Base-by-base conservation (phyloP, 2,113 vertebrate species). In the Crotalus helleri region DNA sequence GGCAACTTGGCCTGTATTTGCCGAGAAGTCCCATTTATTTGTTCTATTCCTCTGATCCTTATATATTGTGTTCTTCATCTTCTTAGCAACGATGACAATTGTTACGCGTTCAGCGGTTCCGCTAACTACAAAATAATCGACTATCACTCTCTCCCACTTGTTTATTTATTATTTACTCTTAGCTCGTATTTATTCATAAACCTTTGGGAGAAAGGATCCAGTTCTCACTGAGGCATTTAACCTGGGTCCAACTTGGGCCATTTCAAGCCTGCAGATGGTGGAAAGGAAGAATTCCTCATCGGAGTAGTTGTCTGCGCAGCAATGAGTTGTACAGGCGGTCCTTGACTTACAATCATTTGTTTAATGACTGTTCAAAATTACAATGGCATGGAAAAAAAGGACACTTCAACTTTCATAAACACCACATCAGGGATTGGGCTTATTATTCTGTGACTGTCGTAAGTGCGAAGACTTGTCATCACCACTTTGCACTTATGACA, bases 21-120 rank as follows among this genome's bases (percentile, higher is more conserved):
- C 23, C 94, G 92, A 81, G 49, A 92, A 94, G 85, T 81, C 5
- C 94, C 95, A 94, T 93, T 93, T 89, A 92, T 96, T 94, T 93
- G 93, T 92, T 96, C 93, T 87, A 29, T 19, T 96, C 90, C 92
- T 95, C 8, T 91, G 90, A 21, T 94, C 92, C 57, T 93, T 86
- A 46, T 39, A 39, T 19, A 74, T 85, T 17, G 21, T 55, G 49
- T 92, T 58, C 91, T 95, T 90, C 92, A 46, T 96, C 92, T 92
- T 94, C 94, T 95, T 96, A 87, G 94, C 94, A 95, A 94, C 93
- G 94, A 95, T 0, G 15, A 88, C 94, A 59, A 92, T 91, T 93
- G 59, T 94, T 96, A 93, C 93, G 93, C 95, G 59, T 95, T 89
- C 69, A 58, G 92, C 90, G 92, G 74, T 94, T 39, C 92, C 89